These are phyloP conservation scores for Bradypus variegatus DNA, from an alignment of 2,797 vertebrate species.

Conservation along the genomic window DNA sequence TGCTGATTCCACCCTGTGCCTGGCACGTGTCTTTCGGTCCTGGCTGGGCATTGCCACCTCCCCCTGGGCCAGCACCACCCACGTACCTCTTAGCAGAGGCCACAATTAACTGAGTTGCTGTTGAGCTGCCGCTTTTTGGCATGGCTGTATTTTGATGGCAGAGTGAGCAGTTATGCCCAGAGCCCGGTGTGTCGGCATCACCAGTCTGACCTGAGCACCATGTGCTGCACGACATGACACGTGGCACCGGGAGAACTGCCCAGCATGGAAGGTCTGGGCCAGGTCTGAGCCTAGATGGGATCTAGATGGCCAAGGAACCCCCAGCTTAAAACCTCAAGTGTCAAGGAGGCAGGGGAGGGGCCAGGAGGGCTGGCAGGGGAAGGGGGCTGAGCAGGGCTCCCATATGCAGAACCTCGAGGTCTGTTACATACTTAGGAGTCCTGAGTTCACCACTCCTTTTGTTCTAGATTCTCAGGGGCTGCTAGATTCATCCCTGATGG, in stretches of 20 bases:
- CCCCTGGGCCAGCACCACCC: conserved; percentile 33
- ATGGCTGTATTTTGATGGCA: conserved; percentile 52
- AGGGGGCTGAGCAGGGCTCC: neutral
- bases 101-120: conserved; percentile 39
- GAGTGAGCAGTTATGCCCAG: conserved; percentile 41
- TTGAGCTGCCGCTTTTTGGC: conserved; percentile 38
- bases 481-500: conserved; percentile 76
- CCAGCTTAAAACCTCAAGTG: conserved; percentile 18
- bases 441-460: conserved; percentile 13
- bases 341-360: neutral
- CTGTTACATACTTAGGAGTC: neutral
- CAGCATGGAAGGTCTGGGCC: conserved; percentile 44
- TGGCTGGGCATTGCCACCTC: conserved; percentile 30
- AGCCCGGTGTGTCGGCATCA: neutral
- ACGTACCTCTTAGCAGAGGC: conserved; percentile 14
- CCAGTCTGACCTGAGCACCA: conserved; percentile 50
- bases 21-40: conserved; percentile 16
- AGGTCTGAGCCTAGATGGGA: conserved; percentile 45
- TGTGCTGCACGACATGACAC: conserved; percentile 32
- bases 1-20: neutral
- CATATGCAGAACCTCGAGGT: neutral
- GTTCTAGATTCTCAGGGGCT: conserved; percentile 62
- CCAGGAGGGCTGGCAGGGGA: neutral
- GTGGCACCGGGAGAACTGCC: conserved; percentile 31
- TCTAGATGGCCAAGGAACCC: conserved; percentile 32